These are phyloP conservation scores for Todiramphus chloris DNA, from an alignment of 2,113 vertebrate genomes.

Conservation along the genomic window DNA sequence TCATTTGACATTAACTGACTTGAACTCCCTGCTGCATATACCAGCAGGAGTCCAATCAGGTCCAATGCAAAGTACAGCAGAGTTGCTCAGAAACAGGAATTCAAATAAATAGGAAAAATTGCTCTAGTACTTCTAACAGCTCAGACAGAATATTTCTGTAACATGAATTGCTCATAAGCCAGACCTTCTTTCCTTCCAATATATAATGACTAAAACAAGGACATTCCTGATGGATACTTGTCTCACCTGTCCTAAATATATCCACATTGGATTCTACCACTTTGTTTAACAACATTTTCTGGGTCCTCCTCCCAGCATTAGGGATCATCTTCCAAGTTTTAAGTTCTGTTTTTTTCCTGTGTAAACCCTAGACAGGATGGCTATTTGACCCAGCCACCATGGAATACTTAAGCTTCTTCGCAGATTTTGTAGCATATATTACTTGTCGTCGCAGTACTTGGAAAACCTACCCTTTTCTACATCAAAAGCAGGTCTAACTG, in stretches of 20 bases:
- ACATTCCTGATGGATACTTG: not conserved
- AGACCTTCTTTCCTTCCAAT: not conserved
- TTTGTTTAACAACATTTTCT: not conserved
- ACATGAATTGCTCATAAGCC: not conserved
- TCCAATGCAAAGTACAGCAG: not conserved
- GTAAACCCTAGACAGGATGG: not conserved
- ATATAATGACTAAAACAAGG: not conserved
- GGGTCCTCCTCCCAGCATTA: not conserved
- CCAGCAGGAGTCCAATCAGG: accelerated
- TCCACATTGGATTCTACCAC: not conserved
- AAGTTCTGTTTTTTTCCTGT: not conserved
- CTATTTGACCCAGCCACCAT: not conserved
- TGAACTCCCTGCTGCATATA: not conserved
- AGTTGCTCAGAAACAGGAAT: not conserved
- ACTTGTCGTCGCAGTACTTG: not conserved
- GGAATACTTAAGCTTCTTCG: not conserved
- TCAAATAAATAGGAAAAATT: not conserved
- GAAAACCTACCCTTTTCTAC: not conserved
- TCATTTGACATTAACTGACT: not conserved
- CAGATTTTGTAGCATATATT: not conserved
- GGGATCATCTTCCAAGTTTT: not conserved
- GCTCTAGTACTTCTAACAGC: not conserved
- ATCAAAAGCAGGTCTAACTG: not conserved
- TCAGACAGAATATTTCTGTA: not conserved
- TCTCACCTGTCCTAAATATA: not conserved